phyloP scores from a whole-genome alignment of 2,797 vertebrate species.

The Cottoperca gobio region DNA sequence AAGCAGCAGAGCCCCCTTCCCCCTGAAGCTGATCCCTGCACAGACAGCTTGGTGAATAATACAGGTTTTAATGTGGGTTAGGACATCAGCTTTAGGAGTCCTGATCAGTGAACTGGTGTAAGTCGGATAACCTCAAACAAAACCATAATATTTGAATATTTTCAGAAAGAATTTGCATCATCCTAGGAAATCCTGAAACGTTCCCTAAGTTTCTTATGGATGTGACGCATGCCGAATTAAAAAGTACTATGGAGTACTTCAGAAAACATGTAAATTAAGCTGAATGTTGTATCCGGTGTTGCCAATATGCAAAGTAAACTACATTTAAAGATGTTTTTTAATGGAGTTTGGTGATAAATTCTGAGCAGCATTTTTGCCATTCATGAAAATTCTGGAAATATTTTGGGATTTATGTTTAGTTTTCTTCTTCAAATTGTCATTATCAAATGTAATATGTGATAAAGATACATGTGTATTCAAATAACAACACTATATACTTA shows the following conservation, averaged over 20 bases:
- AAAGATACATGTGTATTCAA: background rate
- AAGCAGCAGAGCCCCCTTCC: background rate
- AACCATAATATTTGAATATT: background rate
- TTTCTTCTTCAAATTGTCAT: too few species aligned
- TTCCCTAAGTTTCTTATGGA: background rate
- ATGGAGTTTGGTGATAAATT: background rate
- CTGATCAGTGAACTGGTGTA: background rate
- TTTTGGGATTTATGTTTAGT: background rate
- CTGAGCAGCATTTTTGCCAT: background rate
- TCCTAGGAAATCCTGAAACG: background rate
- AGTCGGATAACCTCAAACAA: background rate
- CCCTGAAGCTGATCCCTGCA: background rate
- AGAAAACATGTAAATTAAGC: background rate
- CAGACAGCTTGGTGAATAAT: slow-evolving; percentile 41
- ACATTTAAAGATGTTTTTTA: background rate
- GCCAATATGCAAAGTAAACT: background rate
- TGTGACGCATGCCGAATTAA: background rate
- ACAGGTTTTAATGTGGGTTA: background rate
- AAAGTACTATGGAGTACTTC: background rate
- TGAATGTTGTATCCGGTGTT: accelerated
- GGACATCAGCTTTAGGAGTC: background rate
- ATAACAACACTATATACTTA: background rate
- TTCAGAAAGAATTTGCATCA: background rate
- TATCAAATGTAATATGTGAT: background rate
- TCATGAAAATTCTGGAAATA: background rate